Conservation (phyloP, 2,113 vertebrate genomes). For the Dasyornis broadbenti region DNA sequence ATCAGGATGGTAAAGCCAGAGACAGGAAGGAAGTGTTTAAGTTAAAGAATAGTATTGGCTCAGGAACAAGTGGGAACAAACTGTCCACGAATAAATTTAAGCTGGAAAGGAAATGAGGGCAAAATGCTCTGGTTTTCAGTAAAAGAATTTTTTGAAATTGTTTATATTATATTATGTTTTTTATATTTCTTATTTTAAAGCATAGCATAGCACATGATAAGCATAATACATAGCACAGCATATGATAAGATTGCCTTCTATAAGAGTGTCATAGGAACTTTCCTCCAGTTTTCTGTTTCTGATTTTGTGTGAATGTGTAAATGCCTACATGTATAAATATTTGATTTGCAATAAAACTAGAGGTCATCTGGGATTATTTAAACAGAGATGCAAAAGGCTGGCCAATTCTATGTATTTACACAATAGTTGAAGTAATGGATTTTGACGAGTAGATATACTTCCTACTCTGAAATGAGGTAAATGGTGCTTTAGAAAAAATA, state of each 20-base stretch:
- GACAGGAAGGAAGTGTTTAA: slow-evolving; percentile 61
- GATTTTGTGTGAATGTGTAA: not conserved
- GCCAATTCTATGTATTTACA: not conserved
- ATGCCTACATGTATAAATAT: not conserved
- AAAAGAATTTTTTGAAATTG: not conserved
- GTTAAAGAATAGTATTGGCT: slow-evolving; percentile 47
- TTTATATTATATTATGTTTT: not conserved
- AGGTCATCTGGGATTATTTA: not conserved
- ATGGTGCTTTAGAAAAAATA: not conserved
- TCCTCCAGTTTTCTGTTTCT: not conserved
- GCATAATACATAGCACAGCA: too few relatives aligned
- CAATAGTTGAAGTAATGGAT: not conserved
- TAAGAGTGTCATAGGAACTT: not conserved
- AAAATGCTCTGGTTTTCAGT: not conserved
- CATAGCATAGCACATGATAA: not conserved
- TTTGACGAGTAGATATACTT: not conserved
- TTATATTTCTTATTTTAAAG: not conserved
- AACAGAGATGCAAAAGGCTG: not conserved
- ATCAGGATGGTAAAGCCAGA: slow-evolving; percentile 43
- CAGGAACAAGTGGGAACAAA: slow-evolving; percentile 44
- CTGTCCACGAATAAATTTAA: slow-evolving; percentile 48
- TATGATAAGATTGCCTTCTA: not conserved
- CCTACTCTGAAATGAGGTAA: not conserved
- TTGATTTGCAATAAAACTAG: slow-evolving; percentile 1
- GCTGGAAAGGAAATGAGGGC: not conserved